Evolutionary conservation across 2,888 invertebrate species (phyloP).

Genomic region (Caenorhabditis becei): DNA sequence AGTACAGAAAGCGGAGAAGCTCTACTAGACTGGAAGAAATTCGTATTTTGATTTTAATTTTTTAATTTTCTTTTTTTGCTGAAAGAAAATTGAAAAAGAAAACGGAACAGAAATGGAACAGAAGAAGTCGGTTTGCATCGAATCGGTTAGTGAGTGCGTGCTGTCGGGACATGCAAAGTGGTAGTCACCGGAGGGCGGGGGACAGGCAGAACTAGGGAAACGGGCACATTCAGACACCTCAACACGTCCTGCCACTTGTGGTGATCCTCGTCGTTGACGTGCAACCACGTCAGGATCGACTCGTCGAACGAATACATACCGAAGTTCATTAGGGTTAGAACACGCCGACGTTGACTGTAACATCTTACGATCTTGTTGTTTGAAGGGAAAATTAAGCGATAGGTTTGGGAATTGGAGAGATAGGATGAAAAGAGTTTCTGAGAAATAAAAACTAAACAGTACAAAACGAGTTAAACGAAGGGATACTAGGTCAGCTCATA

Average conservation of each 20-base stretch:
- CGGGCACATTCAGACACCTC: conserved; percentile 54
- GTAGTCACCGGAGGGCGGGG: conserved; percentile 10
- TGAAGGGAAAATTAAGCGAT: conserved; percentile 45
- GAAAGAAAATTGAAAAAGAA: too few species aligned
- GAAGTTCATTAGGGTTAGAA: conserved; percentile 79
- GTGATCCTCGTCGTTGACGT: conserved; percentile 74
- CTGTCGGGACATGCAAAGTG: conserved; percentile 36
- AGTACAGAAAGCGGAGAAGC: conserved; percentile 59
- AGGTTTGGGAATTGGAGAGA: background rate
- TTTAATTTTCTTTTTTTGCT: too few species aligned
- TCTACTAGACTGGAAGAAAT: conserved; percentile 11
- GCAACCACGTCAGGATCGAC: conserved; percentile 78
- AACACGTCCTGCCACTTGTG: conserved; percentile 70
- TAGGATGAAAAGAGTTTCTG: background rate
- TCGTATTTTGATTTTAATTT: too few species aligned
- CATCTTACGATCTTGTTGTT: conserved; percentile 8
- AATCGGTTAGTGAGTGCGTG: conserved; percentile 42
- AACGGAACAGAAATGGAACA: too few species aligned
- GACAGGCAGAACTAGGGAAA: conserved; percentile 12
- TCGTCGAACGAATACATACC: conserved; percentile 80
- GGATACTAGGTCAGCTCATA: conserved; percentile 43
- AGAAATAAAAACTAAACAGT: conserved; percentile 33
- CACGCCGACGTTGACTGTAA: conserved; percentile 80
- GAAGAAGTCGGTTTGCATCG: conserved; percentile 13
- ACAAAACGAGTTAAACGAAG: conserved; percentile 50